These are phyloP conservation scores for Siniperca undulata DNA, from an alignment of 2,797 vertebrate species.

Conservation along the genomic window DNA sequence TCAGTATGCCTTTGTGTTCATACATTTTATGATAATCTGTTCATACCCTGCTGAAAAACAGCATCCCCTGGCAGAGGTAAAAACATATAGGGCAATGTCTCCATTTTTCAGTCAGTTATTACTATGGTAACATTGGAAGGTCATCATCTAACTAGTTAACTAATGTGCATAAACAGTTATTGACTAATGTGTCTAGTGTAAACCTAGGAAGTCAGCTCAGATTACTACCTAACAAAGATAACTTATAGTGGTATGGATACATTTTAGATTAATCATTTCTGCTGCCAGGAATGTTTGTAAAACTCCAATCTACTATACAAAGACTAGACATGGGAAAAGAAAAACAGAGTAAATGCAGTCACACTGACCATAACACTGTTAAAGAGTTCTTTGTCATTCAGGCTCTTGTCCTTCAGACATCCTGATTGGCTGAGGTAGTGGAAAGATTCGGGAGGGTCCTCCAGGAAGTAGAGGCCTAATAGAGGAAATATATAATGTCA, in stretches of 20 bases:
- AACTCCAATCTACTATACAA: background rate
- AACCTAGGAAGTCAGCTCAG: background rate
- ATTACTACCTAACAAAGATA: background rate
- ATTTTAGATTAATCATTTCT: background rate
- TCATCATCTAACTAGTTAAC: background rate
- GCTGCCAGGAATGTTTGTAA: background rate
- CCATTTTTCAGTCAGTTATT: background rate
- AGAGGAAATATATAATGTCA: slow-evolving; percentile 25
- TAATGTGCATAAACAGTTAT: background rate
- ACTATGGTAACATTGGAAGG: background rate
- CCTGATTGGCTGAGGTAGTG: slow-evolving; percentile 92
- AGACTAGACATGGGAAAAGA: background rate
- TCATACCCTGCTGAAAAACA: background rate
- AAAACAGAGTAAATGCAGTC: background rate
- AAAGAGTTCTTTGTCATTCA: slow-evolving; percentile 90
- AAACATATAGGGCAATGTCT: background rate
- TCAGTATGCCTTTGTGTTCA: background rate
- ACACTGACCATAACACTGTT: slow-evolving; percentile 91
- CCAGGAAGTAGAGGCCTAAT: slow-evolving; percentile 87
- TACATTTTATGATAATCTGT: background rate
- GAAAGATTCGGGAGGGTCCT: slow-evolving; percentile 88
- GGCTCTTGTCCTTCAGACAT: slow-evolving; percentile 90
- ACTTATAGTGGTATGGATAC: background rate
- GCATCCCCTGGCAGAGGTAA: background rate
- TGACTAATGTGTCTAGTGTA: background rate